Percentiles rank a stretch among this genome's conserved stretches.
Conservation (phyloP, 1,140 invertebrate genomes). For the Globodera ellingtonae region DNA sequence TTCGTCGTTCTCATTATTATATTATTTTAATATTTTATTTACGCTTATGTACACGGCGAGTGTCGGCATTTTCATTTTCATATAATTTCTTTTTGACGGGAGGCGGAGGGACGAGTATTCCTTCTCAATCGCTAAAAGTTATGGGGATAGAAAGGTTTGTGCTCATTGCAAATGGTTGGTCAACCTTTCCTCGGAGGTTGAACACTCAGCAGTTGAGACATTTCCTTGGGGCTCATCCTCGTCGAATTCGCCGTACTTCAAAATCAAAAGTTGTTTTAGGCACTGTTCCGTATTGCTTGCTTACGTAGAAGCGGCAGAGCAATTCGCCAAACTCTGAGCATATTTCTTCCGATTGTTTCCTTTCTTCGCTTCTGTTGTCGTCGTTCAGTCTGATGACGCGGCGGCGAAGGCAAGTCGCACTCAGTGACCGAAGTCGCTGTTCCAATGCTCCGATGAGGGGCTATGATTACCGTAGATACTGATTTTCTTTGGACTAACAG, state of each 20-base stretch:
- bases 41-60: too few relatives aligned
- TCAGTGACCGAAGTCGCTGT: neutral
- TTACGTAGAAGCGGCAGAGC: slow-evolving; percentile 13
- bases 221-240: slow-evolving; percentile 1
- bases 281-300: neutral
- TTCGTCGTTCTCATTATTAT: too few relatives aligned
- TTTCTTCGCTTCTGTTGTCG: slow-evolving; percentile 4
- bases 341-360: neutral
- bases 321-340: slow-evolving; percentile 3
- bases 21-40: too few relatives aligned
- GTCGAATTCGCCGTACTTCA: slow-evolving; percentile 35
- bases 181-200: neutral
- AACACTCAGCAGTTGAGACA: neutral
- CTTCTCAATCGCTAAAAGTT: neutral
- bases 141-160: neutral
- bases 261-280: neutral
- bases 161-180: neutral
- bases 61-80: too few relatives aligned
- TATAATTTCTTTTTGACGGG: too few relatives aligned
- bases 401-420: neutral
- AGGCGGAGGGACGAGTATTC: too few relatives aligned
- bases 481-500: too few relatives aligned
- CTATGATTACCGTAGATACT: too few relatives aligned
- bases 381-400: neutral
- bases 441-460: neutral